phyloP scores from a whole-genome alignment of 2,797 vertebrate genomes.

The Cichlasoma orientale region DNA sequence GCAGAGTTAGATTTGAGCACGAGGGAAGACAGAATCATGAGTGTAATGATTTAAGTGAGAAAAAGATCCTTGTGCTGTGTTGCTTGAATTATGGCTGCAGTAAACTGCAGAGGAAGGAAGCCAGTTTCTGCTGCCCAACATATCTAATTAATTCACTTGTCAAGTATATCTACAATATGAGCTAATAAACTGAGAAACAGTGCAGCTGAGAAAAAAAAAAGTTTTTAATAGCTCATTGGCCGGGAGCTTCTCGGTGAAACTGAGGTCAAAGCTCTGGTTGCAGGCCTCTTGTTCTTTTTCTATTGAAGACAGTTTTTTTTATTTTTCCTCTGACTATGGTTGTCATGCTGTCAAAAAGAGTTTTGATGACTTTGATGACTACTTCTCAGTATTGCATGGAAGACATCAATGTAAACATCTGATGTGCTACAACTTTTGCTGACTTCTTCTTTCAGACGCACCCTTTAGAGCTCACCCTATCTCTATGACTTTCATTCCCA shows the following conservation, averaged over 20 bases:
- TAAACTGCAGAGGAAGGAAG: background rate
- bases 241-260: background rate
- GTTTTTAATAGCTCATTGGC: background rate
- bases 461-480: no score
- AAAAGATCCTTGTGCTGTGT: background rate
- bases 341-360: no score
- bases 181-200: constrained; percentile 9
- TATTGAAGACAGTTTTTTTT: no score
- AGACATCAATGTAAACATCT: no score
- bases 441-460: no score
- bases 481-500: no score
- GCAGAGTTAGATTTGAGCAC: background rate
- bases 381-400: no score
- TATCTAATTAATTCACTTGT: constrained; percentile 35
- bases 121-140: background rate
- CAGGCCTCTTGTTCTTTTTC: background rate
- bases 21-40: background rate
- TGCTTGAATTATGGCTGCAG: background rate
- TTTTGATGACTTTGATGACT: no score
- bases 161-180: background rate
- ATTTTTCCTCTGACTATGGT: no score
- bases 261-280: background rate
- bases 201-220: background rate
- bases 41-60: background rate
- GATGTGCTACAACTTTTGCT: no score